Conservation (phyloP, 2,888 invertebrate species). For the Athalia rosae region DNA sequence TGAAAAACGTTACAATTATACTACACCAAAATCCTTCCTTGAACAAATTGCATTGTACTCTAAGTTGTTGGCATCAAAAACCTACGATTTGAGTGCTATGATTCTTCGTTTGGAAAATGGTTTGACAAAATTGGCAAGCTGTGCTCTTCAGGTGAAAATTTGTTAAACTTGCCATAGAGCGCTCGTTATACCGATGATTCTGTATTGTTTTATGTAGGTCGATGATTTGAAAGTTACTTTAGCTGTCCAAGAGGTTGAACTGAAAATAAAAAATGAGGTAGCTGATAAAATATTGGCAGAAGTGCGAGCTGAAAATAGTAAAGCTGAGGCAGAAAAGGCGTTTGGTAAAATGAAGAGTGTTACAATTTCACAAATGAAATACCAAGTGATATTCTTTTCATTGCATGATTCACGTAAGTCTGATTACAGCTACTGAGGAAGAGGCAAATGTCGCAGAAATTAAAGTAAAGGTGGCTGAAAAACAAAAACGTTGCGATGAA, state of each 20-base stretch:
- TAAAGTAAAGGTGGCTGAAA: conserved; percentile 90
- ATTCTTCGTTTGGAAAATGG: conserved; percentile 90
- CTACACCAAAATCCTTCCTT: conserved; percentile 96
- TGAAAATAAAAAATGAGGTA: conserved; percentile 91
- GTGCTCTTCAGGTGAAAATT: conserved; percentile 83
- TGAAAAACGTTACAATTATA: conserved; percentile 94
- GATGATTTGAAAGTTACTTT: conserved; percentile 87
- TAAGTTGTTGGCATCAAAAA: conserved; percentile 82
- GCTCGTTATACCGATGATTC: neutral
- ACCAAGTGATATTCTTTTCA: conserved; percentile 40
- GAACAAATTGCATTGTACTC: conserved; percentile 91
- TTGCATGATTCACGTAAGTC: conserved; percentile 26
- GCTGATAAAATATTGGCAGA: conserved; percentile 92
- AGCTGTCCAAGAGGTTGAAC: conserved; percentile 86
- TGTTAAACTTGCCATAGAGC: too few species aligned
- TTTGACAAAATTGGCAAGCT: conserved; percentile 89
- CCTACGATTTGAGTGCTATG: conserved; percentile 82
- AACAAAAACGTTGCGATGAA: conserved; percentile 89
- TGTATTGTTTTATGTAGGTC: conserved; percentile 72
- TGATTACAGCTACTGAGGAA: conserved; percentile 82
- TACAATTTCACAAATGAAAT: neutral
- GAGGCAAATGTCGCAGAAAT: conserved; percentile 93
- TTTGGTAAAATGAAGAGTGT: conserved; percentile 75
- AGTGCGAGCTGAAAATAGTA: conserved; percentile 92
- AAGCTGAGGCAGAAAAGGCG: conserved; percentile 91